Base-by-base conservation (phyloP, 2,797 vertebrate species). In the Ceryle rudis region DNA sequence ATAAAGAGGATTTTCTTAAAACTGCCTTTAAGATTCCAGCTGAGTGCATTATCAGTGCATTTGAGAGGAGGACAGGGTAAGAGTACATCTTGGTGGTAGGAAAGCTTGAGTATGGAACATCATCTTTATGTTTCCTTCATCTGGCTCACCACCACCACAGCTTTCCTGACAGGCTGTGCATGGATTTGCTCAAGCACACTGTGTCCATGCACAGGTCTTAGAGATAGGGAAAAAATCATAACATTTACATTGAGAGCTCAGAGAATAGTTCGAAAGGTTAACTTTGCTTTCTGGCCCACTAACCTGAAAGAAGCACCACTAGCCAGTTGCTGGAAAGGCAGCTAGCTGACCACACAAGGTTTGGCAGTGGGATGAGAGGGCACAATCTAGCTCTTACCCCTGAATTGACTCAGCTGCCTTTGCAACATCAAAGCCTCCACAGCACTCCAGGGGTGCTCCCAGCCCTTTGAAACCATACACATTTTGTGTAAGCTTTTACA, bases 381-480 rank as follows among this genome's bases (percentile, higher is more conserved):
- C 86, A 84, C 52, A 37, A 3, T 12, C 47, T 0, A 26, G 39
- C 73, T 44, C 77, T 42, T 80, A 44, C 39, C 28, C 46, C 67
- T 74, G 64, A 90, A 95, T 85, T 97, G 93, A 95, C 81, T 95
- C 96, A 97, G 96, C 94, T 96, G 95, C 77, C 71, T 94, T 70
- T 31, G 52, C 81, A 74, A 85, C 88, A 95, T 97, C 91, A 97
- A 96, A 97, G 94, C 54, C 60, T 73, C 58, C 3, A 10, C 0
- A 0, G 60, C 92, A 21, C 96, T 54, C 90, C 91, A 44, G 96
- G 94, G 89, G 78, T 54, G 64, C 86, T 90, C 77, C 46, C 64
- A 82, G 65, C 23, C 67, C 81, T 92, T 92, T 96, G 94, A 94
- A 95, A 93, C 74, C 67, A 51, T 55, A 93, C 86, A 83, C 61